Percentiles rank a stretch among this genome's conserved stretches.
Conservation (phyloP, 2,888 invertebrate genomes). For the Girardia tigrina region DNA sequence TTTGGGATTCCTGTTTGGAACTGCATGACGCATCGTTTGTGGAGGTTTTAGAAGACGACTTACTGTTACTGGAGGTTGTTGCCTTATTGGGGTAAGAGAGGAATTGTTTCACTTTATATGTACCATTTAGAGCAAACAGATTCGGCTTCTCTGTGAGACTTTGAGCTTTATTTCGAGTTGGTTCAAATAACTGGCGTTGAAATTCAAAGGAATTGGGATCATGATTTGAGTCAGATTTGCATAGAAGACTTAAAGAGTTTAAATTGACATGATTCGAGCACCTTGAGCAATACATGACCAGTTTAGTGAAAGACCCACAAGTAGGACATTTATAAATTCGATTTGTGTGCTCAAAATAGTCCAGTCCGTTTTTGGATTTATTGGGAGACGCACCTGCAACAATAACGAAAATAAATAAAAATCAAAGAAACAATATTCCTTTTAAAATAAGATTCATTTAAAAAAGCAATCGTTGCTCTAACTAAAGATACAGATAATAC, state of each 20-base stretch:
- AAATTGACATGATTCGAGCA: neutral
- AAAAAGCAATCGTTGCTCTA: no score
- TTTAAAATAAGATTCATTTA: no score
- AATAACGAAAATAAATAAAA: neutral
- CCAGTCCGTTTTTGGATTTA: neutral
- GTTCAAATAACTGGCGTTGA: neutral
- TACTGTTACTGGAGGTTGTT: neutral
- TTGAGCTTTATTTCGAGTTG: neutral
- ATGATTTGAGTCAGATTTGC: neutral
- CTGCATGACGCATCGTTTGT: neutral
- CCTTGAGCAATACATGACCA: neutral
- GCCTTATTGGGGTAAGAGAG: neutral
- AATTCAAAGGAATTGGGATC: neutral
- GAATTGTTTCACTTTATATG: neutral
- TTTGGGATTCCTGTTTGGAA: constrained; percentile 3
- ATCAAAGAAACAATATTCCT: neutral
- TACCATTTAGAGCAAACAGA: neutral
- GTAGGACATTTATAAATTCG: neutral
- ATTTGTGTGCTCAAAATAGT: neutral
- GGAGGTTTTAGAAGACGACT: neutral
- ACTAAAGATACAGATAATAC: no score
- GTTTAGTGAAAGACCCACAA: constrained; percentile 3
- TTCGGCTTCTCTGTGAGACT: neutral
- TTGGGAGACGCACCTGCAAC: neutral
- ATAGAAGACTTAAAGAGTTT: neutral